phyloP scores from a whole-genome alignment of 2,797 vertebrate species.

The Tragopan temminckii region DNA sequence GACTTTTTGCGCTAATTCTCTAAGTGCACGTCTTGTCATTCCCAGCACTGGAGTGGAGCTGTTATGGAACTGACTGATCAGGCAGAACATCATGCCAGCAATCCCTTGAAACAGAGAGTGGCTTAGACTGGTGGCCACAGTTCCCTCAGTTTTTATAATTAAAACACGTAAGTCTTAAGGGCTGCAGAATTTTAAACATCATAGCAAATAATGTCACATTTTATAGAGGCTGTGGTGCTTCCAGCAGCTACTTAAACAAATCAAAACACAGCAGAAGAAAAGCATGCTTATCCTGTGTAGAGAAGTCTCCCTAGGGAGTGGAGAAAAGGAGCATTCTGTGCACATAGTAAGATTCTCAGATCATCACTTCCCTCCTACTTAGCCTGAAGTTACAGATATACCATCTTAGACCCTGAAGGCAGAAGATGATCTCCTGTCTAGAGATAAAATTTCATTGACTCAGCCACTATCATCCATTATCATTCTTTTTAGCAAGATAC shows the following conservation, averaged over 20 bases:
- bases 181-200: not conserved
- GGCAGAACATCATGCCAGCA: not conserved
- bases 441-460: not conserved
- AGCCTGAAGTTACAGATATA: not conserved
- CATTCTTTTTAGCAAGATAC: not conserved
- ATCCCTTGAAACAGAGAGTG: not conserved
- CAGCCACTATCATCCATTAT: not conserved
- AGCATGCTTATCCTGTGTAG: not conserved
- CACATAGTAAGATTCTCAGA: not conserved
- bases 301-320: not conserved
- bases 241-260: not conserved
- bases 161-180: fast-evolving
- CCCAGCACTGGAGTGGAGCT: not conserved
- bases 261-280: not conserved
- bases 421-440: not conserved
- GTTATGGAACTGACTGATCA: not conserved
- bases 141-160: not conserved
- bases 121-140: not conserved
- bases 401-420: not conserved
- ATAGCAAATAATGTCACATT: not conserved
- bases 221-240: not conserved
- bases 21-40: not conserved
- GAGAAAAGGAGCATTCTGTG: not conserved
- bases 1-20: not conserved
- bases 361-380: not conserved